Evolutionary conservation across 1,140 invertebrate genomes (phyloP).

Genomic region (Trichonephila clavata): DNA sequence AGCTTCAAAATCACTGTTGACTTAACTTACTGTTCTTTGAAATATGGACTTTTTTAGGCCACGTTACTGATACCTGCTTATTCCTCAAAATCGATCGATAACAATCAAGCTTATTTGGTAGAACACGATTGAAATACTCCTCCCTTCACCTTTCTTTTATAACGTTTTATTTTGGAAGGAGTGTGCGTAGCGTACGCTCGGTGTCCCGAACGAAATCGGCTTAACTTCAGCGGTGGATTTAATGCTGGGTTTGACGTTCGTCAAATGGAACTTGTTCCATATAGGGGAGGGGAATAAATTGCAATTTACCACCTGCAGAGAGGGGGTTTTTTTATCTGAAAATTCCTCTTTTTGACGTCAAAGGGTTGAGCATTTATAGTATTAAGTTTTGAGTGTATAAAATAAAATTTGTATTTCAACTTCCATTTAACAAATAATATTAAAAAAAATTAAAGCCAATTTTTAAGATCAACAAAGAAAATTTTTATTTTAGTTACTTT

Average conservation of each 20-base stretch:
- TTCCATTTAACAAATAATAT: too few species aligned
- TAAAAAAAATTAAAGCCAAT: too few species aligned
- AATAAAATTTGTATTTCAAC: too few species aligned
- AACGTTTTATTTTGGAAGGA: constrained; percentile 33
- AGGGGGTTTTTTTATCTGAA: too few species aligned
- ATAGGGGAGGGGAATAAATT: not conserved
- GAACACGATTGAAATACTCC: not conserved
- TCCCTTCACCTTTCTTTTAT: constrained; percentile 22
- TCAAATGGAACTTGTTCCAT: not conserved
- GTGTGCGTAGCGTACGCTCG: not conserved
- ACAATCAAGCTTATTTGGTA: constrained; percentile 55
- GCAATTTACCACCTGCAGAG: not conserved
- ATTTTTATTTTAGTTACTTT: too few species aligned
- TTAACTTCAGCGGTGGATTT: constrained; percentile 10
- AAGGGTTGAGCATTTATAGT: too few species aligned
- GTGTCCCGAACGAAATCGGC: not conserved
- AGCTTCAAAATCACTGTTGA: not conserved
- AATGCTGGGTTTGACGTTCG: constrained; percentile 29
- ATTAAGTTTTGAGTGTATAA: too few species aligned
- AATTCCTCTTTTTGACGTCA: too few species aligned
- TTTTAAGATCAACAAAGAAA: too few species aligned
- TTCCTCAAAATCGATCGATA: constrained; percentile 40
- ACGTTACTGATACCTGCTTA: constrained; percentile 20
- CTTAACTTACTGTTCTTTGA: not conserved
- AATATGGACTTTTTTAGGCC: not conserved